Conservation (phyloP, 2,797 vertebrate genomes). For the Phrynocephalus vlangalii region DNA sequence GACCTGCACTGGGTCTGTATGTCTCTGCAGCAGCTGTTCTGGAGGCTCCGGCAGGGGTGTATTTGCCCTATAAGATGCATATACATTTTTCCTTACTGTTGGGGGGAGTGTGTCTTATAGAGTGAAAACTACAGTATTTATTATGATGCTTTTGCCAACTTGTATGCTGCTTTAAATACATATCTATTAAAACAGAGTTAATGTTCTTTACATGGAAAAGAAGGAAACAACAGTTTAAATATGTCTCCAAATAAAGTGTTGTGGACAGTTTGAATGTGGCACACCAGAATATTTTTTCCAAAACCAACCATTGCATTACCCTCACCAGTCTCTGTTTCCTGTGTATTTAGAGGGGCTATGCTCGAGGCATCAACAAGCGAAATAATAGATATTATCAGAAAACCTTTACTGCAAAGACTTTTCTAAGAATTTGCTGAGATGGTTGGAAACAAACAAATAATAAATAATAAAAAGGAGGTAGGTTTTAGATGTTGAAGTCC, state of each 20-base stretch:
- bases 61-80: too few relatives aligned
- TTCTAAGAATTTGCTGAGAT: not conserved
- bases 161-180: not conserved
- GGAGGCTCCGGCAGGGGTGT: too few relatives aligned
- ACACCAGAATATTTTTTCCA: not conserved
- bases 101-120: too few relatives aligned
- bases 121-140: too few relatives aligned
- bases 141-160: too few relatives aligned
- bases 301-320: not conserved
- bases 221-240: not conserved
- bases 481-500: not conserved
- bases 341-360: not conserved
- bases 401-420: not conserved
- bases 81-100: too few relatives aligned
- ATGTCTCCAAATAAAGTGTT: too few relatives aligned
- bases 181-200: too few relatives aligned
- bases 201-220: not conserved
- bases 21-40: too few relatives aligned
- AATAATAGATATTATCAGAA: not conserved
- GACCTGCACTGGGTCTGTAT: too few relatives aligned
- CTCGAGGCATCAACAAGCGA: not conserved
- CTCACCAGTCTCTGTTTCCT: not conserved
- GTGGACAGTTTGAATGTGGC: not conserved
- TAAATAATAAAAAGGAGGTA: not conserved
- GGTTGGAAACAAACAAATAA: not conserved